Conservation (phyloP, 1,140 invertebrate genomes). For the Coelopa frigida region DNA sequence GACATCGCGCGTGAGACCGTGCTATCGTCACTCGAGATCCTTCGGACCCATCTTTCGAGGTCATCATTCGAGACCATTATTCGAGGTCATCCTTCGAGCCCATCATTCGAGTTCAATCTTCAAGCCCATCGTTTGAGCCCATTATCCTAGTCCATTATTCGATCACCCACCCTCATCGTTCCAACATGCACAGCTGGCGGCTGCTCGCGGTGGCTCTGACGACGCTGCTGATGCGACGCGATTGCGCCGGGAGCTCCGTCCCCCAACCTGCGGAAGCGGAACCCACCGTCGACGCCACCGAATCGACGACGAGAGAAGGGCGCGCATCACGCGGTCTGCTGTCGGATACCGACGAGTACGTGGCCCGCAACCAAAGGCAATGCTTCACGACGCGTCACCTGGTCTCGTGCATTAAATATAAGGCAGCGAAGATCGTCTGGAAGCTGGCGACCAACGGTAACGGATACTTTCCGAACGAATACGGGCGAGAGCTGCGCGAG, state of each 20-base stretch:
- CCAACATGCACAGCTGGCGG: too few relatives aligned
- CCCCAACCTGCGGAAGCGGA: background rate
- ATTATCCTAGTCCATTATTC: too few relatives aligned
- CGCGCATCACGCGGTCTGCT: background rate
- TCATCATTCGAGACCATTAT: too few relatives aligned
- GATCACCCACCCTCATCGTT: too few relatives aligned
- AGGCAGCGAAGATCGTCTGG: slow-evolving; percentile 35
- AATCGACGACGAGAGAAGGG: background rate
- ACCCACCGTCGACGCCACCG: background rate
- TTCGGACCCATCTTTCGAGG: too few relatives aligned
- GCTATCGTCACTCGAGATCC: too few relatives aligned
- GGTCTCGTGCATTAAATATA: slow-evolving; percentile 41
- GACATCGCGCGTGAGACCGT: too few relatives aligned
- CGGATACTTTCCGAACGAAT: slow-evolving; percentile 38
- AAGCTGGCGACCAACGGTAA: slow-evolving; percentile 37
- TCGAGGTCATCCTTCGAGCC: too few relatives aligned
- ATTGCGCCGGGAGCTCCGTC: background rate
- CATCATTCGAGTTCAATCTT: too few relatives aligned
- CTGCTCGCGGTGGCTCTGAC: too few relatives aligned
- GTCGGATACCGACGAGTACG: slow-evolving; percentile 25
- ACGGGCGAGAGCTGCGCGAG: slow-evolving; percentile 22
- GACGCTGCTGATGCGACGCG: too few relatives aligned
- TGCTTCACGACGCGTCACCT: slow-evolving; percentile 35
- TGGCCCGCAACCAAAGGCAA: slow-evolving; percentile 30
- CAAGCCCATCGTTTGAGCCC: too few relatives aligned